Evolutionary conservation across 2,797 vertebrate genomes (phyloP), one percentile per base, ranked within the genome.

Genomic region (Arrhamphus sclerolepis): DNA sequence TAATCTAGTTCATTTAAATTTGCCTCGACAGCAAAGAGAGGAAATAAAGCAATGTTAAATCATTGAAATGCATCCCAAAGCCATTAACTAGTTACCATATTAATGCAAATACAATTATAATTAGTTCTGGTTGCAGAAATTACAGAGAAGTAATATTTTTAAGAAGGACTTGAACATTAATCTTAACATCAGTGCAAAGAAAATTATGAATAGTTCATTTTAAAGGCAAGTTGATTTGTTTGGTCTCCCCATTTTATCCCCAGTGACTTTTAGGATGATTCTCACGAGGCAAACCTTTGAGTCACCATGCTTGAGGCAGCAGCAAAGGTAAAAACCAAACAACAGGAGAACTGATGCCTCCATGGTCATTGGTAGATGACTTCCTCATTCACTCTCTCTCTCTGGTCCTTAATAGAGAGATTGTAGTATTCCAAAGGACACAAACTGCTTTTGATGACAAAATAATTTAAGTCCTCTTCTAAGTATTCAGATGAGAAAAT

Each of bases 271-370:
- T 40, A 40, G 67, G 77, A 75, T 54, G 70, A 77, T 84, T 91
- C 79, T 88, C 82, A 90, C 84, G 87, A 92, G 88, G 87, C 89
- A 92, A 91, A 92, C 87, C 61, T 82, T 70, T 47, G 53, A 70
- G 72, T 75, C 80, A 81, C 89, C 81, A 9, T 76, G 84, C 78
- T 59, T 59, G 52, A 83, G 87, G 86, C 64, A 72, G 75, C 89
- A 91, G 88, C 87, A 91, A 89, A 82, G 83, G 83, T 84, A 79
- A 65, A 52, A 78, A 75, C 84, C 72, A 58, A 77, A 40, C 46
- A 22, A 48, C 84, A 82, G 66, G 75, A 90, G 82, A 91, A 92
- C 91, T 81, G 82, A 89, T 16, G 81, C 79, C 70, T 63, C 56
- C 53, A 53, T n/a, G 7, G 64, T 55, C 69, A 72, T 24, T 47